Conservation (phyloP, 2,113 vertebrate genomes). For the Corydoras sp. region DNA sequence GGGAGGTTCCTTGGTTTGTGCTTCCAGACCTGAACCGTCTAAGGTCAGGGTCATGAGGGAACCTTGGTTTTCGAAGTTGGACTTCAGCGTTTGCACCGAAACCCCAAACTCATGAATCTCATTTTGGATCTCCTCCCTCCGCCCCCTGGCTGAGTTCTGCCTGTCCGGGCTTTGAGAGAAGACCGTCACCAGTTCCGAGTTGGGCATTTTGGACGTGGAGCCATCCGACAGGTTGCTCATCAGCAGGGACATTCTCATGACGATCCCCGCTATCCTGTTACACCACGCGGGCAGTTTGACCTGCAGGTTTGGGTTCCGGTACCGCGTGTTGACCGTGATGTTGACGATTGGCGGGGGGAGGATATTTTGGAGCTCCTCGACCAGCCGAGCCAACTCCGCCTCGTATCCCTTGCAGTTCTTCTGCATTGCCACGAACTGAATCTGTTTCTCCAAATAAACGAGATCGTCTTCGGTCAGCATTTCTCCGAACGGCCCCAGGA, state of each 20-base stretch:
- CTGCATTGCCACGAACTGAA: constrained; percentile 75
- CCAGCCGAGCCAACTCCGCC: constrained; percentile 76
- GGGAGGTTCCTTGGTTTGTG: constrained; percentile 2
- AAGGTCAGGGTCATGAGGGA: background rate
- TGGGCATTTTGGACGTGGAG: constrained; percentile 62
- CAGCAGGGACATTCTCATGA: constrained; percentile 82
- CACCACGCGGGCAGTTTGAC: constrained; percentile 81
- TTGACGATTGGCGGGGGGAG: constrained; percentile 82
- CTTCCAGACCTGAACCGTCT: constrained; percentile 24
- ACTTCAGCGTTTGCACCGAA: constrained; percentile 78
- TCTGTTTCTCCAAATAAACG: constrained; percentile 81
- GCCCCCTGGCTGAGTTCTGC: constrained; percentile 43
- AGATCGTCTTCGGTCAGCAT: constrained; percentile 88
- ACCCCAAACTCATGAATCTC: constrained; percentile 86
- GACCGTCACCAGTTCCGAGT: constrained; percentile 65
- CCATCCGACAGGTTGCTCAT: constrained; percentile 70
- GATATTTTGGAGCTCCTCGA: constrained; percentile 76
- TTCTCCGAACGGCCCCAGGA: constrained; percentile 91
- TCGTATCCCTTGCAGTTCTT: constrained; percentile 77
- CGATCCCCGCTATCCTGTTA: constrained; percentile 75
- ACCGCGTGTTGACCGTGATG: constrained; percentile 78
- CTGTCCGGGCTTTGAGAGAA: constrained; percentile 60
- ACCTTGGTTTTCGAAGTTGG: constrained; percentile 73
- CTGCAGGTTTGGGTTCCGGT: constrained; percentile 62
- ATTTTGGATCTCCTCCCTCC: constrained; percentile 67